Evolutionary conservation across 2,113 vertebrate species (phyloP).

Genomic region (Colius striatus): DNA sequence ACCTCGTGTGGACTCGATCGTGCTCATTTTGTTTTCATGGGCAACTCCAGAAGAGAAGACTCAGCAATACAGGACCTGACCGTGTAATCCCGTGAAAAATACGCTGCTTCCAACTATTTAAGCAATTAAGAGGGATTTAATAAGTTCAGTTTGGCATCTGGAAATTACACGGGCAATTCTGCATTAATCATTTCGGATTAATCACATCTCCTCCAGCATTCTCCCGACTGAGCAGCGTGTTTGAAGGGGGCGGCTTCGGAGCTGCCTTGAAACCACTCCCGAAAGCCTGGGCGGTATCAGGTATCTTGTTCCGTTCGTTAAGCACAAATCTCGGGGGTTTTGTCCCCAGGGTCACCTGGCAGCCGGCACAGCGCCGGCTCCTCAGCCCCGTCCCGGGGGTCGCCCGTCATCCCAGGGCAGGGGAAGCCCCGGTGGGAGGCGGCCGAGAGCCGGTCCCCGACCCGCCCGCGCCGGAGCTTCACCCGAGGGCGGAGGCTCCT

Average conservation of each 20-base stretch:
- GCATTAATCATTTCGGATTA: accelerated
- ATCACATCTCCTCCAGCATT: background rate
- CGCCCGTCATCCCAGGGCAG: too few species aligned
- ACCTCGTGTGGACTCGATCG: background rate
- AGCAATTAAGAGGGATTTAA: background rate
- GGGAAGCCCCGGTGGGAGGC: background rate
- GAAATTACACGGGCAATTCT: accelerated
- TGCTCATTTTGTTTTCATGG: accelerated
- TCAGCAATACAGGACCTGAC: background rate
- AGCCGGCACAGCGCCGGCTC: background rate
- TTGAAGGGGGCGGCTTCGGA: background rate
- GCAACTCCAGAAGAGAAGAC: too few species aligned
- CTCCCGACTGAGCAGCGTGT: too few species aligned
- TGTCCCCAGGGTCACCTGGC: background rate
- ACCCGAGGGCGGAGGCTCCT: background rate
- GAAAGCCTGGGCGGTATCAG: accelerated
- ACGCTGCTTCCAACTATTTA: accelerated
- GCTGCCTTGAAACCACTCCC: too few species aligned
- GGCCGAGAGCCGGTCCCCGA: background rate
- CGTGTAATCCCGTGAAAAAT: background rate
- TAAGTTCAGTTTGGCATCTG: background rate
- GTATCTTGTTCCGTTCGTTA: too few species aligned
- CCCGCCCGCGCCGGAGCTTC: background rate
- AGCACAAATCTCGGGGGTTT: accelerated
- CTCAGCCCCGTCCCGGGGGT: too few species aligned